A percentile compares a stretch with the other conserved stretches of the same genome.
Conservation (phyloP, 1,140 invertebrate species). For the Centruroides sculpturatus region DNA sequence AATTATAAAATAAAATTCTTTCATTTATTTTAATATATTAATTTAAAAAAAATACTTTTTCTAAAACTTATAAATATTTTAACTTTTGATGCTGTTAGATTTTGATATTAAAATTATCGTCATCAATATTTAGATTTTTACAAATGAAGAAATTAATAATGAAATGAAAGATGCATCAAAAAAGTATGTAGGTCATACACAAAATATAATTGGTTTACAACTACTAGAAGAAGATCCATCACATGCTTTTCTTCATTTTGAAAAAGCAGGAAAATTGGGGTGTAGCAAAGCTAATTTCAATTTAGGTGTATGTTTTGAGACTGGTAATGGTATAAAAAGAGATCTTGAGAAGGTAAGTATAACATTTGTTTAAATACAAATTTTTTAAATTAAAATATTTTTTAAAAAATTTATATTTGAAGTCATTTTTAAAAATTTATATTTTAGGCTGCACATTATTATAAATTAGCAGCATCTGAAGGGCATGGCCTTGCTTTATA, state of each 20-base stretch:
- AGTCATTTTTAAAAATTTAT: background rate
- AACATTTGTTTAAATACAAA: background rate
- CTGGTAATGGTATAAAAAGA: constrained; percentile 23
- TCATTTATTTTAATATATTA: too few species aligned
- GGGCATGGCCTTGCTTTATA: constrained; percentile 23
- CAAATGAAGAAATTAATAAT: too few species aligned
- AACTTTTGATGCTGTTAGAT: too few species aligned
- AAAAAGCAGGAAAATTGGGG: constrained; percentile 20
- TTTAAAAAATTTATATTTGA: background rate
- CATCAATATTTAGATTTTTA: too few species aligned
- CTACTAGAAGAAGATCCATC: background rate
- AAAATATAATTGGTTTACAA: constrained; percentile 2
- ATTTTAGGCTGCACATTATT: constrained; percentile 17
- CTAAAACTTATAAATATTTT: too few species aligned
- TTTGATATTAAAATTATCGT: too few species aligned
- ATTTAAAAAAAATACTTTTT: too few species aligned
- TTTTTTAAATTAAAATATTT: background rate
- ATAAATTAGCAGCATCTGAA: constrained; percentile 22
- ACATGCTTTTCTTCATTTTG: constrained; percentile 20
- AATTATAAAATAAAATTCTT: too few species aligned
- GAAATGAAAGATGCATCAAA: too few species aligned
- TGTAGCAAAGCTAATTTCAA: constrained; percentile 25
- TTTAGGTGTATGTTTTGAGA: constrained; percentile 27
- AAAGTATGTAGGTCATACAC: background rate
- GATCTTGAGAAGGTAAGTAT: constrained; percentile 22